Evolutionary conservation across 2,888 invertebrate species (phyloP).

Genomic region (Lacanobia wlatinum): DNA sequence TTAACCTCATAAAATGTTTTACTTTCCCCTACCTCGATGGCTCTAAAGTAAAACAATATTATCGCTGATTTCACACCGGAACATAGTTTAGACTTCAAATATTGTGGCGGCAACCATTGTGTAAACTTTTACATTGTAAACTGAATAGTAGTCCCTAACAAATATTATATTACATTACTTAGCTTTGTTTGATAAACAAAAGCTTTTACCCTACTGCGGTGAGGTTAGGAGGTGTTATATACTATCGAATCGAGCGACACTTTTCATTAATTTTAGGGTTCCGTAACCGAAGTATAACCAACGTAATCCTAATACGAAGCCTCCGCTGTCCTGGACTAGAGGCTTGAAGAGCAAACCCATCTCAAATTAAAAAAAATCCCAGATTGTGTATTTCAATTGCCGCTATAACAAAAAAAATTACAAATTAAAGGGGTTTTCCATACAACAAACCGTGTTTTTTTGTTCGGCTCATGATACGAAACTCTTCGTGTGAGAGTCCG

Average conservation of each 20-base stretch:
- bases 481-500: too few species aligned
- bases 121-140: constrained; percentile 53
- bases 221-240: background rate
- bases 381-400: too few species aligned
- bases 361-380: too few species aligned
- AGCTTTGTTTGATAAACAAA: constrained; percentile 40
- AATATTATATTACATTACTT: constrained; percentile 44
- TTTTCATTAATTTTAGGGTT: background rate
- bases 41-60: constrained; percentile 60
- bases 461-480: too few species aligned
- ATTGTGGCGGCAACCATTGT: constrained; percentile 44
- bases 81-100: constrained; percentile 54
- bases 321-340: too few species aligned
- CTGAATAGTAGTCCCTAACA: constrained; percentile 40
- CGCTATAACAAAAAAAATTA: too few species aligned
- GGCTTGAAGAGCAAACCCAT: too few species aligned
- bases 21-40: constrained; percentile 67
- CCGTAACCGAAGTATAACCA: too few species aligned
- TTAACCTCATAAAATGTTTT: constrained; percentile 77
- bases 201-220: constrained; percentile 21
- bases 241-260: background rate
- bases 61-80: constrained; percentile 36
- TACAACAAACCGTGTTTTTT: too few species aligned
- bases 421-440: too few species aligned
- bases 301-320: too few species aligned